phyloP scores from a whole-genome alignment of 2,888 invertebrate genomes.

The Scaptomyza cyrtandrae region DNA sequence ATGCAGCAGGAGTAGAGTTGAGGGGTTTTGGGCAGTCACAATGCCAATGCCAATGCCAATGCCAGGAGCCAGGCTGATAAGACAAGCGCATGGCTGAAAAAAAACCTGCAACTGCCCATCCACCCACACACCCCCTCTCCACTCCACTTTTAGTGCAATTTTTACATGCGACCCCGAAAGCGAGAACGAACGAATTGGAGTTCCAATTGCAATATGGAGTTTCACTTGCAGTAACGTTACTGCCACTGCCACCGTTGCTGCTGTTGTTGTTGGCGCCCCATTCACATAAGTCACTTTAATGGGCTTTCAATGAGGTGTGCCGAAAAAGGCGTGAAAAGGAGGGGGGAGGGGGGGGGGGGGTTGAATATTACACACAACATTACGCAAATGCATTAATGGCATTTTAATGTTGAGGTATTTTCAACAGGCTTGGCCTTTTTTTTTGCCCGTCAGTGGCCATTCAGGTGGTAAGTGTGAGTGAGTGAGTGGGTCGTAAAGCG shows the following conservation, averaged over 20 bases:
- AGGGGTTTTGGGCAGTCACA: constrained; percentile 6
- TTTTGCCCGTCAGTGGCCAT: not conserved
- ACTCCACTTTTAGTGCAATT: constrained; percentile 75
- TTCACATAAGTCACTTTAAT: constrained; percentile 76
- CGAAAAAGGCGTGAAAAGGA: constrained; percentile 14
- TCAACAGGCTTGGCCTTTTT: constrained; percentile 1
- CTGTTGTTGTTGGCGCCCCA: constrained; percentile 28
- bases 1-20: not conserved
- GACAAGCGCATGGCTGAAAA: constrained; percentile 64
- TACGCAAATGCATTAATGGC: constrained; percentile 79
- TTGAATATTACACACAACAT: constrained; percentile 61
- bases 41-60: constrained; percentile 52
- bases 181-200: constrained; percentile 12
- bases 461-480: constrained; percentile 47
- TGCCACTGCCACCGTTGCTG: not conserved
- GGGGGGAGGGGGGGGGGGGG: too few relatives aligned
- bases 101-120: constrained; percentile 15
- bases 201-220: constrained; percentile 45
- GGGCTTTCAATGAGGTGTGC: constrained; percentile 77
- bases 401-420: constrained; percentile 78
- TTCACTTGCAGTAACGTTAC: constrained; percentile 28
- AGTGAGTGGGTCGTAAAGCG: not conserved
- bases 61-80: constrained; percentile 64
- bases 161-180: constrained; percentile 51
- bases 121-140: too few relatives aligned